Conservation (phyloP, 2,113 vertebrate species). For the Toxotes jaculatrix region DNA sequence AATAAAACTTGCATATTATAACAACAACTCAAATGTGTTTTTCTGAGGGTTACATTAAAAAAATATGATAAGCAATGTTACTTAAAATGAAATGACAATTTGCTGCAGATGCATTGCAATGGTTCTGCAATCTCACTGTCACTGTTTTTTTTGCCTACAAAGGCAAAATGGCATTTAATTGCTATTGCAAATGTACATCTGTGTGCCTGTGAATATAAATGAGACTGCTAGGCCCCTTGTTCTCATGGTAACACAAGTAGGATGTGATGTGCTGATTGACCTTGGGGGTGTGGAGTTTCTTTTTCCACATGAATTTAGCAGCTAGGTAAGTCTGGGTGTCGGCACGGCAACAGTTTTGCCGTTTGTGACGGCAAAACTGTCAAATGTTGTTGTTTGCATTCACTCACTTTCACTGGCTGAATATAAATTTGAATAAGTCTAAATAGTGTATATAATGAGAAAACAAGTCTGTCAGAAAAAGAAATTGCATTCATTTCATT, state of each 20-base stretch:
- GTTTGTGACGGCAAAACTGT: constrained; percentile 9
- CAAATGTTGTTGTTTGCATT: constrained; percentile 11
- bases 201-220: constrained; percentile 82
- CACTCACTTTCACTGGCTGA: constrained; percentile 33
- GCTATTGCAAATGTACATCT: constrained; percentile 78
- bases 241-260: constrained; percentile 83
- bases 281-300: constrained; percentile 72
- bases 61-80: constrained; percentile 51
- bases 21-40: constrained; percentile 43
- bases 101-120: constrained; percentile 33
- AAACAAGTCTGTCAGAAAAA: constrained; percentile 61
- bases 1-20: constrained; percentile 63
- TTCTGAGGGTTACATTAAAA: constrained; percentile 49
- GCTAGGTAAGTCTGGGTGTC: constrained; percentile 53
- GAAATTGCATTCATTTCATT: constrained; percentile 63
- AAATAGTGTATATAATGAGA: constrained; percentile 52
- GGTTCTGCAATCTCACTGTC: constrained; percentile 45
- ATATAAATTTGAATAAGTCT: constrained; percentile 28
- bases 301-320: constrained; percentile 45
- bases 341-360: background rate
- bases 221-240: constrained; percentile 74
- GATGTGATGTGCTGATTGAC: constrained; percentile 78
- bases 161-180: constrained; percentile 79
- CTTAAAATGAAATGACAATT: constrained; percentile 47
- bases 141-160: constrained; percentile 53